Conservation (phyloP, 1,140 invertebrate species). For the Doryteuthis pealeii region DNA sequence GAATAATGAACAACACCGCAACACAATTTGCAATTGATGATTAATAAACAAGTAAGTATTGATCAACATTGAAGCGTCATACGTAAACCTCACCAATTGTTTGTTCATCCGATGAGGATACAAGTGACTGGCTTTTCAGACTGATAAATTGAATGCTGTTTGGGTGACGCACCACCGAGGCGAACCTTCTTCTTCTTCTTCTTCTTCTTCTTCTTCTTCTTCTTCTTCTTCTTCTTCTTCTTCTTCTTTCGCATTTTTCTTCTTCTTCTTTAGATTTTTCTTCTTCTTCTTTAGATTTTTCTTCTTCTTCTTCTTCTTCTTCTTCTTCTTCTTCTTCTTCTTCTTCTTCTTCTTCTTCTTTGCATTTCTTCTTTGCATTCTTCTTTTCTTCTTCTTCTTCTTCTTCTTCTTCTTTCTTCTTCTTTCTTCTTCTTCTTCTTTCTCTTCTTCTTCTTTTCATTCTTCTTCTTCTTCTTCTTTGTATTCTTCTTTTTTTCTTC, state of each 20-base stretch:
- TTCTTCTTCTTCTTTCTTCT: not conserved
- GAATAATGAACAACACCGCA: too few species aligned
- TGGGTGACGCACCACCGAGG: not conserved
- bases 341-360: constrained; percentile 12
- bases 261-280: too few species aligned
- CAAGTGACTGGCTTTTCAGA: constrained; percentile 4
- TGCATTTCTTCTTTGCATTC: too few species aligned
- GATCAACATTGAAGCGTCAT: too few species aligned
- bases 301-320: constrained; percentile 4
- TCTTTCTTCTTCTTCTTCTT: not conserved
- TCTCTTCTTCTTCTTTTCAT: constrained; percentile 4
- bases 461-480: too few species aligned
- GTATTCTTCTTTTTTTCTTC: too few species aligned
- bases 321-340: constrained; percentile 12
- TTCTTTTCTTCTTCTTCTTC: not conserved
- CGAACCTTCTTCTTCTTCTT: not conserved
- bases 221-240: not conserved
- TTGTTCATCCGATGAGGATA: not conserved
- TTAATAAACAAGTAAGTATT: too few species aligned
- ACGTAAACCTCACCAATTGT: too few species aligned
- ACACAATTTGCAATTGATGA: too few species aligned
- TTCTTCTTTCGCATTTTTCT: too few species aligned
- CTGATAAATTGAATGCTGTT: constrained; percentile 1
- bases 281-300: too few species aligned
- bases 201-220: not conserved